Evolutionary conservation across 2,113 vertebrate species (phyloP), one percentile per base, ranked within the genome.

Genomic region (Formicarius rufipectus): DNA sequence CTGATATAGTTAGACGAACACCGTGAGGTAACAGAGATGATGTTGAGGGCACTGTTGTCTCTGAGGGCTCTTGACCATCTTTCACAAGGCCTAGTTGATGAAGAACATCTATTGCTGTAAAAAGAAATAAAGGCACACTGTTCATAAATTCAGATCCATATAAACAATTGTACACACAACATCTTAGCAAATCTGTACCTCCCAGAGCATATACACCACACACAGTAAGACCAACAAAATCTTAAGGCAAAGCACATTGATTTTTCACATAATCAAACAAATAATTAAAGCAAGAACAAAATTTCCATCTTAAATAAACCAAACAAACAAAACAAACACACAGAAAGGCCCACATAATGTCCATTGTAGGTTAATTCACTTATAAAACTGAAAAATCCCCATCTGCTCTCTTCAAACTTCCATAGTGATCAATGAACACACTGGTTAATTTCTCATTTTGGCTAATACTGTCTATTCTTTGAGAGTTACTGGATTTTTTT

Each of bases 71-170:
- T 87, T 96, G 96, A 93, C 97, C 97, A 92, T 97, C 97, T 97
- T 93, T 98, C 97, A 96, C 97, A 83, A 99, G 98, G 92, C 98
- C 98, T 96, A 99, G 97, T 66, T 95, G 98, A 94, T 98, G 98
- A 96, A 99, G 98, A 96, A 99, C 96, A 98, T 99, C 99, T 98
- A 99, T 98, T 96, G 98, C 99, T 99, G 97, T 31, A 91, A 96
- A 95, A 96, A 92, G 91, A 98, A 95, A 64, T 97, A 92, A 93
- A 92, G 77, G 95, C 64, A 72, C 53, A 74, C 60, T 90, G 96
- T 75, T 93, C 72, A 90, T 59, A 87, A 62, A 80, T 86, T 90
- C 56, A 92, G 33, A 74, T 37, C 14, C 23, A 40, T 40, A 25
- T 15, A 55, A 74, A 80, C 17, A 90, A 89, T 56, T 1, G 3